Evolutionary conservation across 1,140 invertebrate species (phyloP).

Genomic region (Pseudomyrmex gracilis): DNA sequence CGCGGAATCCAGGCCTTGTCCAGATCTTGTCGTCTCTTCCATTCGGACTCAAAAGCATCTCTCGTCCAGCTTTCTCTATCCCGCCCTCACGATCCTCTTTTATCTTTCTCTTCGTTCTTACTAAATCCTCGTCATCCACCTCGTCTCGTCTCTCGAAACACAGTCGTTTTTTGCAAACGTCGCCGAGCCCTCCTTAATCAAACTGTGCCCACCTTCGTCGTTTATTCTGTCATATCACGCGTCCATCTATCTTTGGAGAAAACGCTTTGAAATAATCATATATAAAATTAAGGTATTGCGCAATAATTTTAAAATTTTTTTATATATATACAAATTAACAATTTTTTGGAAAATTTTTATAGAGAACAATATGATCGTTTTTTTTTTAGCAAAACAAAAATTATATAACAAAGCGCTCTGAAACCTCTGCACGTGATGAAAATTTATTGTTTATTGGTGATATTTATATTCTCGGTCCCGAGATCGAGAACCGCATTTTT

Average conservation of each 20-base stretch:
- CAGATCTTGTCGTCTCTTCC: slow-evolving; percentile 35
- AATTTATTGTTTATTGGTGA: slow-evolving; percentile 34
- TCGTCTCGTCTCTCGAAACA: slow-evolving; percentile 71
- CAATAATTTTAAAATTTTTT: no score
- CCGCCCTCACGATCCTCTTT: slow-evolving; percentile 20
- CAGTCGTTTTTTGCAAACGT: slow-evolving; percentile 80
- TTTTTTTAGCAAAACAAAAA: background rate
- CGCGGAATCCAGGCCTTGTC: slow-evolving; percentile 23
- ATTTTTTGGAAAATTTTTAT: background rate
- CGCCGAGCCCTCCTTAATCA: slow-evolving; percentile 79
- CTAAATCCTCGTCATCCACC: slow-evolving; percentile 66
- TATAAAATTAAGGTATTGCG: no score
- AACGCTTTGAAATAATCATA: background rate
- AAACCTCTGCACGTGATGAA: slow-evolving; percentile 11
- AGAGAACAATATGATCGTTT: background rate
- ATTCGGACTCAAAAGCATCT: slow-evolving; percentile 28
- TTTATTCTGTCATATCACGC: slow-evolving; percentile 61
- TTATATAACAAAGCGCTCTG: no score
- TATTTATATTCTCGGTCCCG: slow-evolving; percentile 42
- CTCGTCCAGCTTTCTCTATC: slow-evolving; percentile 32
- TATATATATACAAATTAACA: background rate
- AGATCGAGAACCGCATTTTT: slow-evolving; percentile 10
- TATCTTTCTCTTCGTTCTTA: slow-evolving; percentile 39
- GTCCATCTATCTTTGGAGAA: background rate
- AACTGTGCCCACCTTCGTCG: slow-evolving; percentile 73